phyloP scores from a whole-genome alignment of 2,888 invertebrate genomes.

The Parnassius smintheus region DNA sequence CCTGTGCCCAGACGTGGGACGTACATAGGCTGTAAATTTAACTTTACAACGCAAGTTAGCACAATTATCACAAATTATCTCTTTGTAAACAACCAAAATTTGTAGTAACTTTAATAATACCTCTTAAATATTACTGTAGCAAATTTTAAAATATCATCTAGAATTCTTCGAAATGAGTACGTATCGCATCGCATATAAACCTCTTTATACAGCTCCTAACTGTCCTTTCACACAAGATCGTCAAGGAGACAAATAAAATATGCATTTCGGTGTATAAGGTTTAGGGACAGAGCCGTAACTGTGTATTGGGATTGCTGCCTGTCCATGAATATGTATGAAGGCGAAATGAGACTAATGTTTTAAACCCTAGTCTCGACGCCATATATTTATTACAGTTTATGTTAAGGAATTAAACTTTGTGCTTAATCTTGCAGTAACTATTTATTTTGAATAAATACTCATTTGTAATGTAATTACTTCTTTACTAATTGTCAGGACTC shows the following conservation, averaged over 20 bases:
- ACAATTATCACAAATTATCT: no score
- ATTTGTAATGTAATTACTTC: no score
- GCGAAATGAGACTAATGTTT: constrained; percentile 1
- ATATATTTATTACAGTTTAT: neutral
- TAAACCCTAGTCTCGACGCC: constrained; percentile 1
- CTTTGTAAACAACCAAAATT: neutral
- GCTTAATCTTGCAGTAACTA: no score
- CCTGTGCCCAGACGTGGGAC: no score
- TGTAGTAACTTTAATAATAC: neutral
- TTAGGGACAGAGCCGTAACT: constrained; percentile 40
- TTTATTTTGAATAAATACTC: no score
- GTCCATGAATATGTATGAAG: constrained; percentile 57
- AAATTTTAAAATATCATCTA: constrained; percentile 2
- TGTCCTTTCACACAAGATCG: constrained; percentile 44
- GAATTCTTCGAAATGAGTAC: constrained; percentile 15
- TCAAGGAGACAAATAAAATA: constrained; percentile 67
- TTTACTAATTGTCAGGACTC: no score
- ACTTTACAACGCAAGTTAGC: no score
- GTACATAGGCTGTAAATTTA: no score
- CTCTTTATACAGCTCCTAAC: constrained; percentile 33
- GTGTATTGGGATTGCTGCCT: constrained; percentile 20
- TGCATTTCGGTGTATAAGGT: constrained; percentile 69
- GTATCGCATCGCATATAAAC: constrained; percentile 29
- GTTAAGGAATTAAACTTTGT: no score
- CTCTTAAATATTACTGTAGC: constrained; percentile 9